Conservation (phyloP, 2,113 vertebrate species). For the Xiphias gladius region DNA sequence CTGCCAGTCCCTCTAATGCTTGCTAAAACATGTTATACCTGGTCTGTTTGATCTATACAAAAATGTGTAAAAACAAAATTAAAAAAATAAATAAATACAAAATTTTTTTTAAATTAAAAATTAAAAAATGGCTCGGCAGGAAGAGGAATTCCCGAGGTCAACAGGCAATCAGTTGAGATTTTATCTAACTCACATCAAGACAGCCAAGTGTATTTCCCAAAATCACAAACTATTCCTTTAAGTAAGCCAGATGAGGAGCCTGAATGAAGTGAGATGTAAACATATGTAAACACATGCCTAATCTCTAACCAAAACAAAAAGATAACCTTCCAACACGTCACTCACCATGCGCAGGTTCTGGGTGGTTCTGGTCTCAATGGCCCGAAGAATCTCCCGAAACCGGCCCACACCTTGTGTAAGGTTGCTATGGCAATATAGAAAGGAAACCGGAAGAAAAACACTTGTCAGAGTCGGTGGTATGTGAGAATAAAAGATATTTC, state of each 20-base stretch:
- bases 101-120: too few species aligned
- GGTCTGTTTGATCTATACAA: not conserved
- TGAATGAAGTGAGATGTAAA: not conserved
- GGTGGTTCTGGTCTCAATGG: conserved; percentile 96
- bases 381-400: conserved; percentile 96
- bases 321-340: not conserved
- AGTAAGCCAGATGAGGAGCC: not conserved
- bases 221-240: not conserved
- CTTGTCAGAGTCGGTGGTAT: not conserved
- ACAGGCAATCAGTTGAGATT: not conserved
- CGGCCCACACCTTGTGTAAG: conserved; percentile 95
- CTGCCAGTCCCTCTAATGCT: not conserved
- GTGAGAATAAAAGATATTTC: conserved; percentile 8
- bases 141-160: not conserved
- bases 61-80: not conserved
- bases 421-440: conserved; percentile 84
- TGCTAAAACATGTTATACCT: not conserved
- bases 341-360: conserved; percentile 99
- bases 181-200: not conserved
- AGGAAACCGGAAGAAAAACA: conserved; percentile 27
- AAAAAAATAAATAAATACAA: too few species aligned
- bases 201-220: not conserved
- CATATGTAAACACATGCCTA: too few species aligned
- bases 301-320: not conserved
- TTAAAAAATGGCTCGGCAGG: not conserved